phyloP scores from a whole-genome alignment of 1,140 invertebrate species.

The Drosophila elegans region DNA sequence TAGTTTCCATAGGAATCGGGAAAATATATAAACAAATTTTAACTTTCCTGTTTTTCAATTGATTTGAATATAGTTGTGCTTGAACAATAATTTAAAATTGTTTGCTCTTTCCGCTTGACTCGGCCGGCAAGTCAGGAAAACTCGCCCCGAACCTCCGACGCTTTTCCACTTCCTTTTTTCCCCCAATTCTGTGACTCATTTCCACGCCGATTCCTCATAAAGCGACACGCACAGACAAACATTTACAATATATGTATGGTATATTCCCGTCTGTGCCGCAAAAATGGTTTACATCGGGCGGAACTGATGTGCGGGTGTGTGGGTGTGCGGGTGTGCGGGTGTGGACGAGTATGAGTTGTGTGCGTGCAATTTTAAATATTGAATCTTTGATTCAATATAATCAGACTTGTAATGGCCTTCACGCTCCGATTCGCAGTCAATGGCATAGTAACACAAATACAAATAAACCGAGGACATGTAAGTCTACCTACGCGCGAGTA shows the following conservation, averaged over 20 bases:
- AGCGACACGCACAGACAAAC: constrained; percentile 43
- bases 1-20: not conserved
- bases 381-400: constrained; percentile 75
- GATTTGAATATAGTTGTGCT: constrained; percentile 8
- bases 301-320: constrained; percentile 20
- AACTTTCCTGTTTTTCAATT: not conserved
- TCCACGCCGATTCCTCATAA: constrained; percentile 38
- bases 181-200: constrained; percentile 28
- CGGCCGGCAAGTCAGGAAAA: constrained; percentile 6
- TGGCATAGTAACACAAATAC: constrained; percentile 61
- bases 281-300: constrained; percentile 27
- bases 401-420: constrained; percentile 78
- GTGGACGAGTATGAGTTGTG: constrained; percentile 17
- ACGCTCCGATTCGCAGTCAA: constrained; percentile 69
- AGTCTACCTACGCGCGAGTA: constrained; percentile 8
- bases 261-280: constrained; percentile 27
- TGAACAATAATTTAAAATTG: constrained; percentile 49
- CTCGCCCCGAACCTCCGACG: not conserved
- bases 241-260: constrained; percentile 20
- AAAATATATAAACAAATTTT: not conserved
- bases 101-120: constrained; percentile 41
- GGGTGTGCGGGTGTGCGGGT: not conserved
- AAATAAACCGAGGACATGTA: constrained; percentile 33
- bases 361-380: constrained; percentile 77
- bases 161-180: constrained; percentile 10